Evolutionary conservation across 2,888 invertebrate genomes (phyloP), one percentile per base, ranked within the genome.

Genomic region (Meloe dianella): DNA sequence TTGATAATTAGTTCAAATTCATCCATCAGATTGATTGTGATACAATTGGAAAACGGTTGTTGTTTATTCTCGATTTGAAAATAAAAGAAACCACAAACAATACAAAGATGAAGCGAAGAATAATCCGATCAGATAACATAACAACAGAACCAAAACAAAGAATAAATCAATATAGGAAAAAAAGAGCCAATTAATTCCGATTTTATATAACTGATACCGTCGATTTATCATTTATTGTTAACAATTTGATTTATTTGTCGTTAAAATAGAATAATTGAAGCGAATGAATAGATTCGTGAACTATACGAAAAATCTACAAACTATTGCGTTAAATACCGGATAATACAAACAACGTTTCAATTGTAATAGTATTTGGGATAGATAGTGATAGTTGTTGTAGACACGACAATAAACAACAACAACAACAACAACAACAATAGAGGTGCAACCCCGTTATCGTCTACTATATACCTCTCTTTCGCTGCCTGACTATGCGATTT

Each of bases 391-490:
- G 17, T n/a, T 5, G 7, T 41, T 4, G 38, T 5, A 38, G 38
- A n/a, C 38, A 41, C 17, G 17, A 41, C 38, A 41, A 41, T 41
- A 41, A 41, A 41, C 38, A 41, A 41, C 38, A 41, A n/a, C n/a
- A n/a, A 41, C 38, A 41, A 41, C 38, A 38, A 38, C 38, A 38
- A 38, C 38, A 38, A 7, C 7, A 32, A 32, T 12, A 41, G 38
- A 17, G 38, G 38, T 41, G 38, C 17, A n/a, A 41, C 6, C n/a
- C 17, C 38, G n/a, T 41, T 41, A 41, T 41, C 38, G 17, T 41
- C 17, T 35, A n/a, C 35, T 12, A 12, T 17, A 6, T 6, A 12
- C 17, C 38, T 41, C 38, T 41, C 38, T 41, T 41, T 7, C 38
- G 17, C 17, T 17, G 12, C 4, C n/a, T 41, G 38, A 41, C 38